These are phyloP conservation scores for Prionace glauca DNA, from an alignment of 2,797 vertebrate genomes.

Conservation along the genomic window DNA sequence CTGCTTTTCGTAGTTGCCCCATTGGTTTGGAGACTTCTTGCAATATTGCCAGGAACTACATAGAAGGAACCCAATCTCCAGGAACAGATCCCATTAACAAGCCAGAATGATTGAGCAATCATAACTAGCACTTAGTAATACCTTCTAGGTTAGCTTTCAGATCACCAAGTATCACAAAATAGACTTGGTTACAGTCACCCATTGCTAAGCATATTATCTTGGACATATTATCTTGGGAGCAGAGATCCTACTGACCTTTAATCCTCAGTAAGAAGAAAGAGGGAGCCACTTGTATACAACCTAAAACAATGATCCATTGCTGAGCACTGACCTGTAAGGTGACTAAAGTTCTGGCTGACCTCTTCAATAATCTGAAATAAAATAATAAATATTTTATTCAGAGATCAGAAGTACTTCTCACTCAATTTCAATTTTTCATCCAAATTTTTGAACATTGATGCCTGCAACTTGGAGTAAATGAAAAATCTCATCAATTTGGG, in stretches of 20 bases:
- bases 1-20: neutral
- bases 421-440: too few relatives aligned
- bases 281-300: neutral
- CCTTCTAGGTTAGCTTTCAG: neutral
- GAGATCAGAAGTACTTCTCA: too few relatives aligned
- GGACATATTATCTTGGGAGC: neutral
- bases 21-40: neutral
- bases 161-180: neutral
- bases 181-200: neutral
- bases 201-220: neutral
- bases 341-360: slow-evolving; percentile 36
- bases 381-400: neutral
- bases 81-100: neutral
- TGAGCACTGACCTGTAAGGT: neutral
- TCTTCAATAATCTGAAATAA: slow-evolving; percentile 33
- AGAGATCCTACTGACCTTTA: neutral
- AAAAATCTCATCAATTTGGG: neutral
- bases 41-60: neutral
- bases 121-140: neutral
- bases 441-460: neutral
- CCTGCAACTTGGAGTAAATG: neutral
- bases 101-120: neutral
- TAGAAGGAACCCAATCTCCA: neutral
- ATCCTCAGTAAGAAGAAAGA: neutral
- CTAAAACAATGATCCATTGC: neutral